A percentile compares a stretch with the other conserved stretches of the same genome.
These are phyloP conservation scores for Barbus barbus DNA, from an alignment of 2,113 vertebrate genomes.

Conservation along the genomic window DNA sequence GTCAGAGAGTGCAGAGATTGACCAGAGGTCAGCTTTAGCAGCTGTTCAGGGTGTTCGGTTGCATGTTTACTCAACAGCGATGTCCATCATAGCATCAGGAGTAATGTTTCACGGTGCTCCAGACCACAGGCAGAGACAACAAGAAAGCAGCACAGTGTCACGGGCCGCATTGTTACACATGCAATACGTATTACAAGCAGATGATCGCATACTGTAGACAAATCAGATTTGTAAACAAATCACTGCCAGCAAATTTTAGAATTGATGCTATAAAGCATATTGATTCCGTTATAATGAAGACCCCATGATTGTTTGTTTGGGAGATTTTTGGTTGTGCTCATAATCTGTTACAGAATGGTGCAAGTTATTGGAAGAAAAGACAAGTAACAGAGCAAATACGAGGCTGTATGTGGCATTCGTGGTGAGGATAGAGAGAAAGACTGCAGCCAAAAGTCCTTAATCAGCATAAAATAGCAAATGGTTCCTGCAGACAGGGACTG, in stretches of 20 bases:
- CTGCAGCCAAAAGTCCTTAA: not conserved
- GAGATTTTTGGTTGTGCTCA: not conserved
- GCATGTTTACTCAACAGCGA: slow-evolving; percentile 78
- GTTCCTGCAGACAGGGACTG: not conserved
- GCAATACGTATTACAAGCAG: not conserved
- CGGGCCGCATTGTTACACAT: not conserved
- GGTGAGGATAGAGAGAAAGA: not conserved
- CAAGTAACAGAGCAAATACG: not conserved
- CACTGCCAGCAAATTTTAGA: not conserved
- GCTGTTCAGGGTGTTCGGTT: slow-evolving; percentile 78
- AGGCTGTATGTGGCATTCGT: not conserved
- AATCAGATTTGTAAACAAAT: not conserved
- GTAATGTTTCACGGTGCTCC: slow-evolving; percentile 52
- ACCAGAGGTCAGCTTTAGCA: slow-evolving; percentile 61
- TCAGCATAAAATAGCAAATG: not conserved
- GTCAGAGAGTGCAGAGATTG: slow-evolving; percentile 53
- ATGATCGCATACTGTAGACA: slow-evolving; percentile 24
- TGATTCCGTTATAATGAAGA: not conserved
- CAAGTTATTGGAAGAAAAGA: not conserved
- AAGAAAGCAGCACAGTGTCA: slow-evolving; percentile 23
- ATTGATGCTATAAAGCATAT: not conserved
- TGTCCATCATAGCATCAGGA: slow-evolving; percentile 48
- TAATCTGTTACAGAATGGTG: not conserved
- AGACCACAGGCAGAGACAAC: slow-evolving; percentile 40
- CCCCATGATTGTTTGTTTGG: slow-evolving; percentile 22